Conservation (phyloP, 2,888 invertebrate species). For the Papilio protenor region DNA sequence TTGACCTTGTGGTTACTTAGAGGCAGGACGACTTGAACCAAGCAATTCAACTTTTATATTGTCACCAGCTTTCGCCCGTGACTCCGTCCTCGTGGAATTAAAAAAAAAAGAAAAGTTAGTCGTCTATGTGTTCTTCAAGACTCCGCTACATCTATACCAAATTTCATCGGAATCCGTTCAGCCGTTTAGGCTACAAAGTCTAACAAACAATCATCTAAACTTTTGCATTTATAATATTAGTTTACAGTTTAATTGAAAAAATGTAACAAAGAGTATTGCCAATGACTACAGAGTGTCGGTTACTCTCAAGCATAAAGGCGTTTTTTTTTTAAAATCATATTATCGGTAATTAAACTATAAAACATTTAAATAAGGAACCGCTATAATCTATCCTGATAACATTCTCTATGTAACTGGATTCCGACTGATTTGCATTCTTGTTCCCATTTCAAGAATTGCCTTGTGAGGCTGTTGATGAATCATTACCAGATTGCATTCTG, state of each 20-base stretch:
- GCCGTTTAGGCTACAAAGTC: no score
- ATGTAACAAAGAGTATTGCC: constrained; percentile 28
- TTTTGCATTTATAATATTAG: neutral
- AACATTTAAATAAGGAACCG: neutral
- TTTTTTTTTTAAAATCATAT: neutral
- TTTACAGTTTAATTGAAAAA: no score
- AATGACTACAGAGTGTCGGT: constrained; percentile 13
- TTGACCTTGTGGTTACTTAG: constrained; percentile 49
- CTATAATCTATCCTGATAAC: constrained; percentile 41
- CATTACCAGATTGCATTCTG: constrained; percentile 65
- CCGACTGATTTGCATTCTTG: constrained; percentile 49
- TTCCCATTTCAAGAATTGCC: constrained; percentile 49
- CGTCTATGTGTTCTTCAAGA: no score
- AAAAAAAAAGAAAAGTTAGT: no score
- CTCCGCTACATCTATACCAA: no score
- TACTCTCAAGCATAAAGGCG: neutral
- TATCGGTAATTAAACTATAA: neutral
- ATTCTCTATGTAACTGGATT: constrained; percentile 49
- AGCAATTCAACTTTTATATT: neutral
- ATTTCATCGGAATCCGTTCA: no score
- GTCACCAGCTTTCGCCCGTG: neutral
- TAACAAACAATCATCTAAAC: no score
- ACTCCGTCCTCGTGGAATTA: no score
- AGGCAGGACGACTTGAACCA: constrained; percentile 10
- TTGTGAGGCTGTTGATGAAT: constrained; percentile 59